Evolutionary conservation across 2,888 invertebrate species (phyloP).

Genomic region (Caradrina clavipalpis): DNA sequence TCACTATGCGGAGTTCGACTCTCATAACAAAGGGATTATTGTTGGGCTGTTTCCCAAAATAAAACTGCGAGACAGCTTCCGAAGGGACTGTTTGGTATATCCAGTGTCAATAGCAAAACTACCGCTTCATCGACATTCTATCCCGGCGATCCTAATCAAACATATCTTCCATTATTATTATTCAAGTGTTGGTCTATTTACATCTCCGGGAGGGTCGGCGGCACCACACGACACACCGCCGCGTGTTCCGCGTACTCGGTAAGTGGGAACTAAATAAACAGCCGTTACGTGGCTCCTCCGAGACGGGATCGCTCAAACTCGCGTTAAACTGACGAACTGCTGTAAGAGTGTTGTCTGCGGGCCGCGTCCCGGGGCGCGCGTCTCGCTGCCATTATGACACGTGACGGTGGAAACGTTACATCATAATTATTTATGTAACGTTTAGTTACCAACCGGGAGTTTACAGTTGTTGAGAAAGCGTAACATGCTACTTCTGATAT

Average conservation of each 20-base stretch:
- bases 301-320: slow-evolving; percentile 47
- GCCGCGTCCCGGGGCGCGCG: not conserved
- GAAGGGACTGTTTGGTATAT: not conserved
- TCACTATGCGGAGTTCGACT: not conserved
- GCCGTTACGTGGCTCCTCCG: slow-evolving; percentile 32
- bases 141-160: slow-evolving; percentile 21
- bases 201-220: not conserved
- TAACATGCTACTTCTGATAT: no score
- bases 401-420: not conserved
- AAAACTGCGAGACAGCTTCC: no score
- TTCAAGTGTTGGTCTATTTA: slow-evolving; percentile 26
- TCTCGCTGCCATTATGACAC: slow-evolving; percentile 3
- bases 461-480: no score
- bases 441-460: no score
- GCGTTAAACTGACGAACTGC: slow-evolving; percentile 44
- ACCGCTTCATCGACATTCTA: slow-evolving; percentile 16
- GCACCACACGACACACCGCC: slow-evolving; percentile 39
- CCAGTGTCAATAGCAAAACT: not conserved
- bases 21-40: not conserved
- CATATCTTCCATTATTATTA: slow-evolving; percentile 22
- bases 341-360: slow-evolving; percentile 28
- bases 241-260: slow-evolving; percentile 40
- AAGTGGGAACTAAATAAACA: slow-evolving; percentile 55
- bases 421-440: no score
- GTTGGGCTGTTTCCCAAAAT: not conserved